Conservation (phyloP, 2,113 vertebrate genomes). For the Xenopus borealis region DNA sequence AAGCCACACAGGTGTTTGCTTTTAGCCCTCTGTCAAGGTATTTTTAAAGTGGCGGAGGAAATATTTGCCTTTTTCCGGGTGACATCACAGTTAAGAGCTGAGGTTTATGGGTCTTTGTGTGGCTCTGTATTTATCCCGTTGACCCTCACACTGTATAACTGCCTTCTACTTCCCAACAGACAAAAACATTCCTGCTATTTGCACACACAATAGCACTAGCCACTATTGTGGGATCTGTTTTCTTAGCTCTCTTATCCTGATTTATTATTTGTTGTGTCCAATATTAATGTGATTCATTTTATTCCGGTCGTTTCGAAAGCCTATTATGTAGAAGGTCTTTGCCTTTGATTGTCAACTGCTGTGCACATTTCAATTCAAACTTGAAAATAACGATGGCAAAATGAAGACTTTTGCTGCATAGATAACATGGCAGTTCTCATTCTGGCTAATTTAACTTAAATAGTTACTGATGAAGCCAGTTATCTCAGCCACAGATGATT, state of each 20-base stretch:
- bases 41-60: slow-evolving; percentile 31
- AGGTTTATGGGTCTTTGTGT: slow-evolving; percentile 17
- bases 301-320: too few species aligned
- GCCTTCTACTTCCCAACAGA: slow-evolving; percentile 35
- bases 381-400: too few species aligned
- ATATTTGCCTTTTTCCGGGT: slow-evolving; percentile 18
- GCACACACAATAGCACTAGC: slow-evolving; percentile 40
- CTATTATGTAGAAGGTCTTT: too few species aligned
- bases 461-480: too few species aligned
- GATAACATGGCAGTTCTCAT: too few species aligned
- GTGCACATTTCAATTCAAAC: too few species aligned
- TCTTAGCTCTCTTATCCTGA: slow-evolving; percentile 38
- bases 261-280: slow-evolving; percentile 20
- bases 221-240: slow-evolving; percentile 42
- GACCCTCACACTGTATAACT: slow-evolving; percentile 39
- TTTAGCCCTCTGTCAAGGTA: slow-evolving; percentile 40
- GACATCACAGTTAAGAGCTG: slow-evolving; percentile 18
- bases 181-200: slow-evolving; percentile 42
- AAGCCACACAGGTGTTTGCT: slow-evolving; percentile 39
- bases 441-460: too few species aligned
- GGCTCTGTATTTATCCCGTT: slow-evolving; percentile 28
- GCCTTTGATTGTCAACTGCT: too few species aligned
- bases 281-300: slow-evolving; percentile 5
- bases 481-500: too few species aligned
- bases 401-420: too few species aligned